Base-by-base conservation (phyloP, 2,113 vertebrate species). In the Petroica traversi region DNA sequence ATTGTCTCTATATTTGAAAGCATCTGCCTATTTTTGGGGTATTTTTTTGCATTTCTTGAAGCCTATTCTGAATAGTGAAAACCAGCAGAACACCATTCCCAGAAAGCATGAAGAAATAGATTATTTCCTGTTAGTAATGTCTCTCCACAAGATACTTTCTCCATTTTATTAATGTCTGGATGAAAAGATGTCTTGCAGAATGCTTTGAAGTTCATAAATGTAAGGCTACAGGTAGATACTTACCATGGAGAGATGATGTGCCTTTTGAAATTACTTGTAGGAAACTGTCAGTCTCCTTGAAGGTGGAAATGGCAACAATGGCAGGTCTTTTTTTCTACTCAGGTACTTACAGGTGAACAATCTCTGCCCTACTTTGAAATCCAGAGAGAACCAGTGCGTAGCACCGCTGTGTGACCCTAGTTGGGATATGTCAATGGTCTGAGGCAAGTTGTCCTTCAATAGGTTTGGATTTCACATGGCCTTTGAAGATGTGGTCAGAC, bases 251-350 rank as follows among this genome's bases (percentile, higher is more conserved):
- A 92, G 82, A 94, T 96, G 89, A 94, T 97, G 95, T 96, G 94
- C 94, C 93, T 96, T 97, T 93, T 93, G 93, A 79, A 88, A 91
- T 63, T 83, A 66, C 55, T 90, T 88, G 88, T 94, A 93, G 92
- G 87, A 94, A 91, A 83, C 66, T 77, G 94, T 93, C 94, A 76
- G 46, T 92, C 63, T 71, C 63, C 51, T 45, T 55, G 46, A 61
- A 89, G 48, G 58, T 73, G 81, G 87, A 93, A 94, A 83, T 69
- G 93, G 71, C 78, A 82, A 80, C 51, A 94, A 63, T 93, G 93
- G 78, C 88, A 97, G 85, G 85, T 88, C 81, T 95, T 95, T 94
- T 96, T 95, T 94, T 95, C 67, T 95, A 90, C 96, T 97, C 96
- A 96, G 95, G 95, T 95, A 94, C 67, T 95, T 95, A 95, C 6